Evolutionary conservation across 30 jellyfish, hydroid and myxozoan species (phyloP).

Genomic region (Cassiopea andromeda): DNA sequence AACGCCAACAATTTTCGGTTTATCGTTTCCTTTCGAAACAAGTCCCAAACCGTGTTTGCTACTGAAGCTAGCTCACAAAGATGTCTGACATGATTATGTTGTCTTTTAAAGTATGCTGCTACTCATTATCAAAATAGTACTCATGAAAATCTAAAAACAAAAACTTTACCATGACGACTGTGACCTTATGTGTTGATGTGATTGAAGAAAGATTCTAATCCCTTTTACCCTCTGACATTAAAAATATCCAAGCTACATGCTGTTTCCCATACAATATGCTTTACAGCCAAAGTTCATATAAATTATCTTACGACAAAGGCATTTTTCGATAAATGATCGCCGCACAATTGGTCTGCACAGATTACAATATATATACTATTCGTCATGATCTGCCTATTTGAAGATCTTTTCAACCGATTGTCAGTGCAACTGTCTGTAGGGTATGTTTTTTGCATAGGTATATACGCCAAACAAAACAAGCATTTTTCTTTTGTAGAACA

Average conservation of each 20-base stretch:
- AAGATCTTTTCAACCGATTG: background rate
- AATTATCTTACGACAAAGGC: constrained; percentile 1
- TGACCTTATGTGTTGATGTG: background rate
- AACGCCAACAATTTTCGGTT: too few relatives aligned
- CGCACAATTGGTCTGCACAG: background rate
- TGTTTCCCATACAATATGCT: background rate
- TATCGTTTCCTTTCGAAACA: too few relatives aligned
- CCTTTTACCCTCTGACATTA: background rate
- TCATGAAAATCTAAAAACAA: background rate
- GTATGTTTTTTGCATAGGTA: too few relatives aligned
- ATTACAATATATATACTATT: background rate
- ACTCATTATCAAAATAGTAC: background rate
- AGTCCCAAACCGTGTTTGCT: too few relatives aligned
- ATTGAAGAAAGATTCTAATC: background rate
- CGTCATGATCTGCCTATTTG: background rate
- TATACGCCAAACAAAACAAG: too few relatives aligned
- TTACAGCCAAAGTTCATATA: background rate
- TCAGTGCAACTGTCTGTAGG: background rate
- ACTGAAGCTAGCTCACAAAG: background rate
- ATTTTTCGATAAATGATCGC: background rate
- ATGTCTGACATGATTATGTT: background rate
- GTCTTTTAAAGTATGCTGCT: background rate
- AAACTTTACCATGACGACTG: background rate
- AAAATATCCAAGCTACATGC: constrained; percentile 4
- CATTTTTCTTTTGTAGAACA: too few relatives aligned